Percentiles rank a stretch among this genome's conserved stretches.
Conservation (phyloP, 2,888 invertebrate genomes). For the Syrista parreyssii region DNA sequence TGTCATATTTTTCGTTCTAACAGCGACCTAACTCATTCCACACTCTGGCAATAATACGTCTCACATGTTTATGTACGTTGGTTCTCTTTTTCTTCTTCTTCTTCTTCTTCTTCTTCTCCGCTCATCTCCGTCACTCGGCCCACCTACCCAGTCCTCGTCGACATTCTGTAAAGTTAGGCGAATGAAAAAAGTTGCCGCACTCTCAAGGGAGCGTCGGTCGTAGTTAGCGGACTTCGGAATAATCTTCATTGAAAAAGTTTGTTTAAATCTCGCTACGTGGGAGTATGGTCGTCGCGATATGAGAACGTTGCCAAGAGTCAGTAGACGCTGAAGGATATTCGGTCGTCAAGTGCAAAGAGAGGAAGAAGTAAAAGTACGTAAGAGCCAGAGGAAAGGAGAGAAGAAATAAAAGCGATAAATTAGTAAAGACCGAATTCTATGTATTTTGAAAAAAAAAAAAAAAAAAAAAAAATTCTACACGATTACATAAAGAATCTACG, state of each 20-base stretch:
- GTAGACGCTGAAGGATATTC: not conserved
- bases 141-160: slow-evolving; percentile 15
- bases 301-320: not conserved
- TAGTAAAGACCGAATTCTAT: not conserved
- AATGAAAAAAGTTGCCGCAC: slow-evolving; percentile 60
- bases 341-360: not conserved
- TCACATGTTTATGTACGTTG: slow-evolving; percentile 17
- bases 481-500: not conserved
- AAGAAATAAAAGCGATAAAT: not conserved
- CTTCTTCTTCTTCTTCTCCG: slow-evolving; percentile 29
- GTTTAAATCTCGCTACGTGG: slow-evolving; percentile 23
- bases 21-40: not conserved
- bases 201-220: slow-evolving; percentile 52
- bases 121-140: not conserved
- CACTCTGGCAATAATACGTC: slow-evolving; percentile 18
- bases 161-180: slow-evolving; percentile 49
- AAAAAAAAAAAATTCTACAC: not conserved
- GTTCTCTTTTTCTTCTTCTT: slow-evolving; percentile 5
- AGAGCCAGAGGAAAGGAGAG: not conserved
- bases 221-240: slow-evolving; percentile 61
- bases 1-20: not conserved
- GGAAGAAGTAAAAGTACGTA: not conserved
- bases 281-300: slow-evolving; percentile 3
- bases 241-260: slow-evolving; percentile 66
- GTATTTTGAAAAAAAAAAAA: not conserved